Conservation (phyloP, 2,113 vertebrate species). For the Hippocampus zosterae region DNA sequence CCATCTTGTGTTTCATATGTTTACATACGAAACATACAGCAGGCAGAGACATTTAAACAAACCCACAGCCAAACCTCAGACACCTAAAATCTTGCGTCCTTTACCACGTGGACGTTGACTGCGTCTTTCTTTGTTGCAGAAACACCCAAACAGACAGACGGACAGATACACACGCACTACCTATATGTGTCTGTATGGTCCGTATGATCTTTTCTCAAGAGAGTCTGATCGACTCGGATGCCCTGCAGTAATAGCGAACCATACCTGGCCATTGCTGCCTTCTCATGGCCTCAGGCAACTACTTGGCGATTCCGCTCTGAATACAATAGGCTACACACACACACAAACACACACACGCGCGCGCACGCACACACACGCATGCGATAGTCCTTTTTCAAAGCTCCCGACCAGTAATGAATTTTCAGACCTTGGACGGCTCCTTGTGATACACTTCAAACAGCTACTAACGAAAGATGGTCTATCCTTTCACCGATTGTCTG, state of each 20-base stretch:
- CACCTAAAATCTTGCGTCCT: slow-evolving; percentile 19
- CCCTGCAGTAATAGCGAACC: slow-evolving; percentile 69
- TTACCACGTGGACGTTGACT: slow-evolving; percentile 12
- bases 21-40: slow-evolving; percentile 7
- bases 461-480: slow-evolving; percentile 62
- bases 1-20: slow-evolving; percentile 19
- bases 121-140: slow-evolving; percentile 36
- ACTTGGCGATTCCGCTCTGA: slow-evolving; percentile 76
- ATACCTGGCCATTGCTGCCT: slow-evolving; percentile 70
- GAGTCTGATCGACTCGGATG: slow-evolving; percentile 70
- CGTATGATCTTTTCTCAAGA: slow-evolving; percentile 65
- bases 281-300: slow-evolving; percentile 73
- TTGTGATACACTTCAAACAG: slow-evolving; percentile 76
- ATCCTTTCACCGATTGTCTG: slow-evolving; percentile 52
- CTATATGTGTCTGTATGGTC: slow-evolving; percentile 51
- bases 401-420: slow-evolving; percentile 74
- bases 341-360: not conserved
- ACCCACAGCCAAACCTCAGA: not conserved
- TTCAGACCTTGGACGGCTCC: slow-evolving; percentile 73
- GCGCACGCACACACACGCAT: slow-evolving; percentile 26
- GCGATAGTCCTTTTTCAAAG: slow-evolving; percentile 62
- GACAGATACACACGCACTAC: slow-evolving; percentile 10
- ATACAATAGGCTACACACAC: slow-evolving; percentile 65
- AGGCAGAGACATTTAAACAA: slow-evolving; percentile 22
- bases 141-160: slow-evolving; percentile 29